These are phyloP conservation scores for Conistra vaccinii DNA, from an alignment of 2,888 invertebrate genomes.

Conservation along the genomic window DNA sequence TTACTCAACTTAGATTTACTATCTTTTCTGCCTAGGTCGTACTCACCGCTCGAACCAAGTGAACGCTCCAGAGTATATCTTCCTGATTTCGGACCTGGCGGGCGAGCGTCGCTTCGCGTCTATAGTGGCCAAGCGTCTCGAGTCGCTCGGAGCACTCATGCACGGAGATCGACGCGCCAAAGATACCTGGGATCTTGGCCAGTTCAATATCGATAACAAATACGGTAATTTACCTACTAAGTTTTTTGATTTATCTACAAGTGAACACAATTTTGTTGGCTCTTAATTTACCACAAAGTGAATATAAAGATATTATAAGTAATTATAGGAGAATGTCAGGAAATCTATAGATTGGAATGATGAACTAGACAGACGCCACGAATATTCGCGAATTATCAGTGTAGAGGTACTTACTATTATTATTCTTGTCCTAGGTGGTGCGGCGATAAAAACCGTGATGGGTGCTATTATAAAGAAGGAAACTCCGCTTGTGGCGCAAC, in stretches of 20 bases:
- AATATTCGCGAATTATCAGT: too few species aligned
- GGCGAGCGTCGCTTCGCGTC: slow-evolving; percentile 99
- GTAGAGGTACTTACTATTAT: too few species aligned
- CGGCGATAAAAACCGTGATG: slow-evolving; percentile 98
- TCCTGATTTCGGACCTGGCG: slow-evolving; percentile 99
- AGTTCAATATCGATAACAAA: slow-evolving; percentile 99
- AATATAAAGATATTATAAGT: not conserved
- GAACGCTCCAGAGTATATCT: slow-evolving; percentile 99
- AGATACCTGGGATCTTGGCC: slow-evolving; percentile 98
- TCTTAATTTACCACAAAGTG: not conserved
- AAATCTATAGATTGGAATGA: not conserved
- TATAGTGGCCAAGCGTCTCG: slow-evolving; percentile 98
- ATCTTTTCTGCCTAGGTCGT: slow-evolving; percentile 90
- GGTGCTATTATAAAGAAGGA: slow-evolving; percentile 98
- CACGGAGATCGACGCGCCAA: slow-evolving; percentile 99
- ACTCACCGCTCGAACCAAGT: slow-evolving; percentile 99
- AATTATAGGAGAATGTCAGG: not conserved
- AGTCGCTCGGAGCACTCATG: slow-evolving; percentile 98
- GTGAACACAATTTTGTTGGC: not conserved
- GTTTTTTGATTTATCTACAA: not conserved
- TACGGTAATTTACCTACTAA: slow-evolving; percentile 66
- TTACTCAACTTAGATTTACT: not conserved
- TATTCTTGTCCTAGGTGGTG: slow-evolving; percentile 91
- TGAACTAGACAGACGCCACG: not conserved
- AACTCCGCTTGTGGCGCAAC: slow-evolving; percentile 95